Conservation (phyloP, 2,113 vertebrate genomes). For the Vulpes vulpes region DNA sequence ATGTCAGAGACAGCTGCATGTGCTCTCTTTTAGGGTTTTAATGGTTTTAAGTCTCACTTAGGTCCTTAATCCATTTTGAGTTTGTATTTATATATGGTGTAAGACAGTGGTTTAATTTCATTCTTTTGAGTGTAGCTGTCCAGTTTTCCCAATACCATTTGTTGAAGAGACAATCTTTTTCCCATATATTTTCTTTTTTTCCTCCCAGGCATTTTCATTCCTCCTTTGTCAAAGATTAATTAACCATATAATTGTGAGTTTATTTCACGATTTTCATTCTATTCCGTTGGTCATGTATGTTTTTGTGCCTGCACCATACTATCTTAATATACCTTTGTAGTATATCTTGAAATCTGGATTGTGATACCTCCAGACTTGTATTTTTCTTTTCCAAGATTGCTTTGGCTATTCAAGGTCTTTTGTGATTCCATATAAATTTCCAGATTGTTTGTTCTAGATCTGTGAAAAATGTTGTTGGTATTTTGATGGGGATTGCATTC, state of each 20-base stretch:
- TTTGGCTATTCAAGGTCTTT: neutral
- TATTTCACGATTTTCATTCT: neutral
- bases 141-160: neutral
- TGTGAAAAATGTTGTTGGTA: neutral
- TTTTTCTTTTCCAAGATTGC: neutral
- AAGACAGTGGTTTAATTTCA: neutral
- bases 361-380: neutral
- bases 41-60: neutral
- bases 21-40: neutral
- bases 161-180: neutral
- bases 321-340: neutral
- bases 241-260: neutral
- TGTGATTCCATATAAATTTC: neutral
- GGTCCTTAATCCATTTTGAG: neutral
- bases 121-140: neutral
- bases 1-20: neutral
- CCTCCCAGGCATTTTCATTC: neutral
- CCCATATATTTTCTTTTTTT: neutral
- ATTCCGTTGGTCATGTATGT: neutral
- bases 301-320: neutral
- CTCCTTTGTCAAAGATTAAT: neutral
- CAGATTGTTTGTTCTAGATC: neutral
- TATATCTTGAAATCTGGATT: neutral
- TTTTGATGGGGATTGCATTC: neutral
- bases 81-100: neutral